Percentiles rank a stretch among this genome's conserved stretches.
Evolutionary conservation across 2,797 vertebrate species (phyloP).

Genomic region (Ptychobarbus kaznakovi): DNA sequence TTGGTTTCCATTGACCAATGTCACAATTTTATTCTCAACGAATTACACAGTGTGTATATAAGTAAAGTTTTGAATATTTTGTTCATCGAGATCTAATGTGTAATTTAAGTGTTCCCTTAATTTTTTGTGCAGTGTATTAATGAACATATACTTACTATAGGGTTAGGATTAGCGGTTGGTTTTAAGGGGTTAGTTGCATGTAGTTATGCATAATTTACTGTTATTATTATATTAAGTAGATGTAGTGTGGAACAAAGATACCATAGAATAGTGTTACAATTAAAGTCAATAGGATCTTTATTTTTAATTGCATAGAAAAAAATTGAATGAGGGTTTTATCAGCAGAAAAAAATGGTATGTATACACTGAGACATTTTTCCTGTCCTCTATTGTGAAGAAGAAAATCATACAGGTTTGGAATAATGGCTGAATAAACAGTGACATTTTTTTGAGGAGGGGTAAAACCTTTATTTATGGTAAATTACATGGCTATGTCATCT

Average conservation of each 20-base stretch:
- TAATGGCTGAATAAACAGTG: neutral
- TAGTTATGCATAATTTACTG: neutral
- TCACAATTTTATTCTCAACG: neutral
- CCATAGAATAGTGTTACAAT: too few relatives aligned
- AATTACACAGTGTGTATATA: too few relatives aligned
- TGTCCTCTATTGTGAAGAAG: neutral
- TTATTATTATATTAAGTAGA: neutral
- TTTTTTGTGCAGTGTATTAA: neutral
- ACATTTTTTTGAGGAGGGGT: neutral
- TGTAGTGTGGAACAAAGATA: too few relatives aligned
- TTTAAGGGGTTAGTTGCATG: neutral
- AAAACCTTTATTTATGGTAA: neutral
- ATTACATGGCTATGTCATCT: neutral
- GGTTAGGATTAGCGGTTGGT: neutral
- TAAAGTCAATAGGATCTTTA: too few relatives aligned
- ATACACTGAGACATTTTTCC: too few relatives aligned
- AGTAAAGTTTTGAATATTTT: neutral
- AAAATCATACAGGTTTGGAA: neutral
- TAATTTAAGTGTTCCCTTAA: neutral
- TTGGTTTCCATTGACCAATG: neutral
- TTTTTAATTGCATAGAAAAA: too few relatives aligned
- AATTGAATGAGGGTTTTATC: too few relatives aligned
- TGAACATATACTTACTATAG: neutral
- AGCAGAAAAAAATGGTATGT: too few relatives aligned
- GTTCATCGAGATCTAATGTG: neutral